Percentiles rank a stretch among this genome's conserved stretches.
These are phyloP conservation scores for Panagrolaimus sp. DNA, from an alignment of 1,140 invertebrate genomes.

Conservation along the genomic window DNA sequence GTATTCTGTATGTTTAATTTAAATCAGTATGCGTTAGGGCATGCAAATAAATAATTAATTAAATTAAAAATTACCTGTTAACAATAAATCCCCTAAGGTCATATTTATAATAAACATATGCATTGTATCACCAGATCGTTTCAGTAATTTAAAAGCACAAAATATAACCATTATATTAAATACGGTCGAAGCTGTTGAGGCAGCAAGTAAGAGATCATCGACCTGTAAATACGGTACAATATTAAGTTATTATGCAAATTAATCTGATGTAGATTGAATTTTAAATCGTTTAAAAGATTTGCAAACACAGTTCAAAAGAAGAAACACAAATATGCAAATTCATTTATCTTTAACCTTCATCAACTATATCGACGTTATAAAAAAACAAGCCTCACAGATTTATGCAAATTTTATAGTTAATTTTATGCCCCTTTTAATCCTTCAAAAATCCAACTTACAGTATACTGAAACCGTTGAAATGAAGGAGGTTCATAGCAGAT, in stretches of 20 bases:
- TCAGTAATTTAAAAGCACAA: constrained; percentile 59
- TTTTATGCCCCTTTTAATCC: background rate
- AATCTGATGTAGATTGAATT: background rate
- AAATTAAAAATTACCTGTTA: constrained; percentile 46
- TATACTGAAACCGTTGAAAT: constrained; percentile 15
- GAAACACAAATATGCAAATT: no score
- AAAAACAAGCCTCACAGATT: no score
- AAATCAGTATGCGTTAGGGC: no score
- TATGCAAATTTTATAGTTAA: background rate
- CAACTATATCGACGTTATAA: background rate
- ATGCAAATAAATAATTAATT: no score
- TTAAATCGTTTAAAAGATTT: background rate
- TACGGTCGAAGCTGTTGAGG: constrained; percentile 54
- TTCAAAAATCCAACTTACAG: background rate
- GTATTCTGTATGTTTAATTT: no score
- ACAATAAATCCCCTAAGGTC: constrained; percentile 56
- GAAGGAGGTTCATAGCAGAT: constrained; percentile 14
- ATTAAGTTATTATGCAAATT: background rate
- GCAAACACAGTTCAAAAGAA: background rate
- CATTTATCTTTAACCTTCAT: background rate
- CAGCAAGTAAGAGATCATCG: constrained; percentile 55
- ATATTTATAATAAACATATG: constrained; percentile 59
- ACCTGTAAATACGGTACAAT: constrained; percentile 37
- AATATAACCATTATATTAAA: constrained; percentile 59
- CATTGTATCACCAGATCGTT: constrained; percentile 59